Percentiles rank a stretch among this genome's conserved stretches.
phyloP scores from a whole-genome alignment of 2,113 vertebrate genomes.

The Eidolon helvum region DNA sequence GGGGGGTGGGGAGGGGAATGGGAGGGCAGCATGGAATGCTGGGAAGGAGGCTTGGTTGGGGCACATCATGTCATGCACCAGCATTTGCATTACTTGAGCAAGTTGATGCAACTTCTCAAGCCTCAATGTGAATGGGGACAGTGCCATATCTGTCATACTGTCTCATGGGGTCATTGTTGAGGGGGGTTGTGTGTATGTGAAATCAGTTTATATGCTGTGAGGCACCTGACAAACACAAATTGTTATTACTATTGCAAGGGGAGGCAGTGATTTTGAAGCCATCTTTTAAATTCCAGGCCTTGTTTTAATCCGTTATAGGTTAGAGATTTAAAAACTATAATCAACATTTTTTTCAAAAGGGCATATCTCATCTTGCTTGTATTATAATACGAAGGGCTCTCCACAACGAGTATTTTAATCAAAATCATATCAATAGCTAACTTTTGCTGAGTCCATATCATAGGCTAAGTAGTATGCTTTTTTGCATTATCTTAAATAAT shows the following conservation, averaged over 20 bases:
- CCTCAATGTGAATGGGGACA: neutral
- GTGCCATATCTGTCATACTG: neutral
- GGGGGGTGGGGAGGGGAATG: neutral
- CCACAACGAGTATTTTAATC: neutral
- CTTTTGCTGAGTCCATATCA: neutral
- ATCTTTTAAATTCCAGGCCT: neutral
- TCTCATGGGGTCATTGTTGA: neutral
- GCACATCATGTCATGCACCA: neutral
- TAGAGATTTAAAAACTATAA: neutral
- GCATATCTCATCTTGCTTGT: neutral
- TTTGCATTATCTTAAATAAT: neutral
- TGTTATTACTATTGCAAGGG: neutral
- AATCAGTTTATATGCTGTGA: neutral
- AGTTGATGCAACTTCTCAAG: neutral
- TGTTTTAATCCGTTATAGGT: neutral
- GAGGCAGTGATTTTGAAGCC: neutral
- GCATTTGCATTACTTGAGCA: neutral
- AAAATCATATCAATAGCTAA: neutral
- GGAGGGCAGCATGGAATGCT: rapidly evolving
- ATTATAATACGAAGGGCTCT: neutral
- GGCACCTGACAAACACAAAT: neutral
- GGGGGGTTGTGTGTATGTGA: neutral
- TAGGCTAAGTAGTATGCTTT: neutral
- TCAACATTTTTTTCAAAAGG: neutral
- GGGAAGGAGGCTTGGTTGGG: neutral